Evolutionary conservation across 2,888 invertebrate genomes (phyloP).

Genomic region (Lasioglossum marginatum): DNA sequence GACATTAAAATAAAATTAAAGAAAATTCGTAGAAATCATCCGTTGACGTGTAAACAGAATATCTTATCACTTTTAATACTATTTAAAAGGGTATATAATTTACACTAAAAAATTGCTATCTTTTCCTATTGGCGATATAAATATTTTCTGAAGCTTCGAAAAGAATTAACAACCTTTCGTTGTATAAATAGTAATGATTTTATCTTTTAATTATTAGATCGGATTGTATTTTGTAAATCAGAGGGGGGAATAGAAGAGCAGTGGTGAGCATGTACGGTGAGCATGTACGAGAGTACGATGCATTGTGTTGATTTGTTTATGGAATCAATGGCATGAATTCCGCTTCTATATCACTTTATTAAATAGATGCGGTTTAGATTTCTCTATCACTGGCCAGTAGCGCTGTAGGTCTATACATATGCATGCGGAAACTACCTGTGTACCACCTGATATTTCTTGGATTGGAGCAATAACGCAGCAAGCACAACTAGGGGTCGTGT

Average conservation of each 20-base stretch:
- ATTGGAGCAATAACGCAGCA: not conserved
- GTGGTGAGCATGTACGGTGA: not conserved
- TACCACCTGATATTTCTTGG: not conserved
- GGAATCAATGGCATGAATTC: not conserved
- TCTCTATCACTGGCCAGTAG: not conserved
- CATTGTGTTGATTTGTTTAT: not conserved
- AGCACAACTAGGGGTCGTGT: not conserved
- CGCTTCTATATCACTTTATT: not conserved
- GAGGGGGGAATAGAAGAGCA: not conserved
- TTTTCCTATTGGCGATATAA: not conserved
- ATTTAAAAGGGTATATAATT: not conserved
- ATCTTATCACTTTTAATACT: not conserved
- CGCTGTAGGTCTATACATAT: not conserved
- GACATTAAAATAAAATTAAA: not conserved
- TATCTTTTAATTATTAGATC: not conserved
- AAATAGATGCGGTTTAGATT: not conserved
- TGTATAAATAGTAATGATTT: not conserved
- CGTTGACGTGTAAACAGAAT: not conserved
- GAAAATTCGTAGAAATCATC: not conserved
- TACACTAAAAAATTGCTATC: not conserved
- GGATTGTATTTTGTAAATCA: not conserved
- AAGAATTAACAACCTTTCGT: not conserved
- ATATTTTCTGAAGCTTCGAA: not conserved
- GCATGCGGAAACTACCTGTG: conserved; percentile 1
- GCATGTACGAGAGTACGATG: no score